Percentiles rank a stretch among this genome's conserved stretches.
phyloP scores from a whole-genome alignment of 2,797 vertebrate species.

The Hybognathus amarus region DNA sequence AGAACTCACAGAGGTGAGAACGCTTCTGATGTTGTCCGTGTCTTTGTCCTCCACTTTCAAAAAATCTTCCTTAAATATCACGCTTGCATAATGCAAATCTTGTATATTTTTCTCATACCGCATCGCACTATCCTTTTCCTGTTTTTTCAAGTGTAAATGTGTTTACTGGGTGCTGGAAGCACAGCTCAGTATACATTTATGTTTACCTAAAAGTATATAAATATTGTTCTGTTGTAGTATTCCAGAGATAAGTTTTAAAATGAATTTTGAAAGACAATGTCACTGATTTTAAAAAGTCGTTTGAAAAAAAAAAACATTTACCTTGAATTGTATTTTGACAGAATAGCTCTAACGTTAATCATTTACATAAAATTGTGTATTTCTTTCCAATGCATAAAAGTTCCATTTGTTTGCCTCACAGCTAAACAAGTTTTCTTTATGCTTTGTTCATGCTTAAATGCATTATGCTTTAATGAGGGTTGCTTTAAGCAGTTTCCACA shows the following conservation, averaged over 20 bases:
- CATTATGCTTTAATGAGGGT: neutral
- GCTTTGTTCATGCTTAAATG: neutral
- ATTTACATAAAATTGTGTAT: neutral
- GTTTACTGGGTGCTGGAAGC: neutral
- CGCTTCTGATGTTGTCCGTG: conserved; percentile 10
- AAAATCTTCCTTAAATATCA: conserved; percentile 32
- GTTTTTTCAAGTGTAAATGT: neutral
- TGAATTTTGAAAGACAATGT: neutral
- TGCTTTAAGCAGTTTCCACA: neutral
- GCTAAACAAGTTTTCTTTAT: neutral
- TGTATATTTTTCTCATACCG: conserved; percentile 60
- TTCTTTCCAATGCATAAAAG: neutral
- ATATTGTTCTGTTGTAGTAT: neutral
- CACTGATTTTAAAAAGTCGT: neutral
- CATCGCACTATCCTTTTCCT: neutral
- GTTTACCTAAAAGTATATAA: neutral
- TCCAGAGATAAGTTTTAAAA: neutral
- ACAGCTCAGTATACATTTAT: conserved; percentile 9
- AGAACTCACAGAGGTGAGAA: conserved; percentile 12
- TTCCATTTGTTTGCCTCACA: neutral
- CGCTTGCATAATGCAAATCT: conserved; percentile 24
- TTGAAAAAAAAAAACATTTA: neutral
- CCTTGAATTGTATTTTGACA: neutral
- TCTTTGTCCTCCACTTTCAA: conserved; percentile 19
- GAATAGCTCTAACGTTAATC: neutral